These are phyloP conservation scores for Crocuta crocuta DNA, from an alignment of 2,113 vertebrate species.

Conservation along the genomic window DNA sequence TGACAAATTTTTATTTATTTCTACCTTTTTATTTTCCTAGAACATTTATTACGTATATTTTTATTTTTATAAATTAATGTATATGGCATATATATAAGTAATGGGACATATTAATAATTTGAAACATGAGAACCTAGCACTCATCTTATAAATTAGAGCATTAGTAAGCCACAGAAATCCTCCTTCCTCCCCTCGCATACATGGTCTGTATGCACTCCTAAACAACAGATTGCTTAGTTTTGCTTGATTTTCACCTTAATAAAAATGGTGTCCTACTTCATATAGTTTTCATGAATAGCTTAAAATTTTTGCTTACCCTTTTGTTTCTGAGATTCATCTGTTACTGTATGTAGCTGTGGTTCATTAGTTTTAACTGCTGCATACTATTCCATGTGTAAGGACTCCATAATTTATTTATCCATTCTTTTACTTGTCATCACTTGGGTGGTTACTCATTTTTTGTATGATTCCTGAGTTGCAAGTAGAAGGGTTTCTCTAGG, in stretches of 20 bases:
- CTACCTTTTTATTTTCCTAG: slow-evolving; percentile 18
- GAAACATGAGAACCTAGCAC: background rate
- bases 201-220: background rate
- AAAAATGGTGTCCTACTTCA: background rate
- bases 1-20: slow-evolving; percentile 1
- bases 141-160: background rate
- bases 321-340: background rate
- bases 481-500: background rate
- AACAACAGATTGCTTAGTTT: background rate
- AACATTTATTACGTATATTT: background rate
- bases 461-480: background rate
- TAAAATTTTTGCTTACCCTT: background rate
- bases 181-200: background rate
- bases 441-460: background rate
- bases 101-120: background rate
- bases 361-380: background rate
- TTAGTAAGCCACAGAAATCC: background rate
- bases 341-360: background rate
- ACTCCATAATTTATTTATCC: background rate
- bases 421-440: background rate
- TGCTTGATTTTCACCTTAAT: background rate
- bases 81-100: background rate
- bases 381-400: background rate
- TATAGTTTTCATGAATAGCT: slow-evolving; percentile 13
- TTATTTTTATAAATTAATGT: background rate